These are phyloP conservation scores for Prorops nasuta DNA, from an alignment of 1,140 invertebrate genomes.

Conservation along the genomic window DNA sequence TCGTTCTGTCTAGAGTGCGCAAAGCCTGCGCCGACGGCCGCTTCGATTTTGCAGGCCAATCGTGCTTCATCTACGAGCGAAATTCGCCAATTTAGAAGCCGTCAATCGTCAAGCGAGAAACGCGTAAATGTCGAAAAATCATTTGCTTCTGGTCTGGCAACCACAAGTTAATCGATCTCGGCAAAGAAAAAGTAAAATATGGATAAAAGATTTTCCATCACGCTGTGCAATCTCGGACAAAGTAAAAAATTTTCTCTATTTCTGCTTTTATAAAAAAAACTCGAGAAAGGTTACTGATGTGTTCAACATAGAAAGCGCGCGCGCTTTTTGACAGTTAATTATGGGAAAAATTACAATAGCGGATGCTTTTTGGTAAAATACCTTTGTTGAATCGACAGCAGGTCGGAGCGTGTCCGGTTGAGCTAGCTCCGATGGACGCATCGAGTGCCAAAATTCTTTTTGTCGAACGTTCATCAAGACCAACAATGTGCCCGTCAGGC, in stretches of 20 bases:
- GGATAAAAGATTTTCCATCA: not conserved
- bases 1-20: conserved; percentile 28
- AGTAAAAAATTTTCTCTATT: not conserved
- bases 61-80: conserved; percentile 38
- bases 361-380: no score
- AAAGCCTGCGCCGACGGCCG: conserved; percentile 29
- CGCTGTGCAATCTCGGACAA: not conserved
- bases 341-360: no score
- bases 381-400: conserved; percentile 32
- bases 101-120: no score
- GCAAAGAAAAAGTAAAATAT: not conserved
- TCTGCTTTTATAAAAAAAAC: not conserved
- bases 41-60: conserved; percentile 34
- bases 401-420: conserved; percentile 29
- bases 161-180: not conserved
- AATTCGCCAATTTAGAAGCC: conserved; percentile 19
- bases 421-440: conserved; percentile 35
- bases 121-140: no score
- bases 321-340: no score
- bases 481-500: conserved; percentile 49
- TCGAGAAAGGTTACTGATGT: no score
- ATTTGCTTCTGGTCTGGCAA: not conserved
- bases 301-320: no score
- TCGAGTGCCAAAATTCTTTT: conserved; percentile 48
- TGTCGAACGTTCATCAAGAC: conserved; percentile 54